Conservation (phyloP, 1,140 invertebrate genomes). For the Leptonema lineaticorne region DNA sequence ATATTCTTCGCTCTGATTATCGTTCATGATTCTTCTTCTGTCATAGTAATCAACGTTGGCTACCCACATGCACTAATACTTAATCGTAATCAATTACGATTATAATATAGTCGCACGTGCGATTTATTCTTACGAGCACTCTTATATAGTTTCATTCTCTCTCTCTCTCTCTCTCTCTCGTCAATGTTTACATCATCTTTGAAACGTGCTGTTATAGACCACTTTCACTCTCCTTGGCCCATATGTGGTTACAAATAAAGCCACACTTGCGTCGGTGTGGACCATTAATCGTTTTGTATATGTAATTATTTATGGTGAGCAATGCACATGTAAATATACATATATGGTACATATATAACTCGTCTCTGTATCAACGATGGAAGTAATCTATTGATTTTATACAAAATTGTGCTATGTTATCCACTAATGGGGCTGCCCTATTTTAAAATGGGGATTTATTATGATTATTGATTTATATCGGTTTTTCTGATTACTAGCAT, state of each 20-base stretch:
- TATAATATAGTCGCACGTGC: no score
- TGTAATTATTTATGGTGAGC: background rate
- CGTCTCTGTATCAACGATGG: no score
- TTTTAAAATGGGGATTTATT: background rate
- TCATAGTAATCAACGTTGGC: no score
- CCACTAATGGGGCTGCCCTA: background rate
- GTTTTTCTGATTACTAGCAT: no score
- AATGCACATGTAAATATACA: background rate
- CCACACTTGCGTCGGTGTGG: background rate
- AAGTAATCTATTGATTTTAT: background rate
- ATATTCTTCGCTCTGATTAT: no score
- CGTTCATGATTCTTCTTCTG: no score
- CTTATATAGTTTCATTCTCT: no score
- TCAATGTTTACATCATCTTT: background rate
- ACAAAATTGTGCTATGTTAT: background rate
- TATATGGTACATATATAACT: background rate
- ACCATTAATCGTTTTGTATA: background rate
- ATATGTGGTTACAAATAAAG: conserved; percentile 3
- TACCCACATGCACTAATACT: no score
- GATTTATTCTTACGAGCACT: no score
- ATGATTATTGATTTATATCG: no score
- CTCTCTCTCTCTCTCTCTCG: background rate
- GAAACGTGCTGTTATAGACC: background rate
- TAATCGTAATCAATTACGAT: no score
- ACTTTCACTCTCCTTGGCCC: conserved; percentile 16